A percentile compares a stretch with the other conserved stretches of the same genome.
These are phyloP conservation scores for Panagrolaimus sp. DNA, from an alignment of 1,140 invertebrate genomes.

Conservation along the genomic window DNA sequence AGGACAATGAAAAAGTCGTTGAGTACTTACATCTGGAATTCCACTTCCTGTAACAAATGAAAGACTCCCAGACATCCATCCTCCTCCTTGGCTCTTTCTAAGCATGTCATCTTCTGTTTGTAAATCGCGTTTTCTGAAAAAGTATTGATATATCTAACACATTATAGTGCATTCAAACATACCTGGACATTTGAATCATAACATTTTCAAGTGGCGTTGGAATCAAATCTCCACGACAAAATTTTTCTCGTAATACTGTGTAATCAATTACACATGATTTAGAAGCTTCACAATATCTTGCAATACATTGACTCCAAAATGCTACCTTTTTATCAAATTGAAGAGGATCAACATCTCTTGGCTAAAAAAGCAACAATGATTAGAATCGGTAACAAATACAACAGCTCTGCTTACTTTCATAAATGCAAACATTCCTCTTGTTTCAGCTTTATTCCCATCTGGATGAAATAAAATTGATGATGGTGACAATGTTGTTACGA, in stretches of 20 bases:
- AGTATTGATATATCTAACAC: background rate
- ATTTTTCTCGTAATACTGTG: conserved; percentile 44
- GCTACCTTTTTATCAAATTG: background rate
- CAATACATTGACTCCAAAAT: background rate
- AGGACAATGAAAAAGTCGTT: conserved; percentile 23
- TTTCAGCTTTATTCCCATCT: too few species aligned
- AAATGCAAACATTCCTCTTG: too few species aligned
- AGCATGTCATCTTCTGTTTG: conserved; percentile 28
- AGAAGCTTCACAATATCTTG: background rate
- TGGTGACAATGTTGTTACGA: too few species aligned
- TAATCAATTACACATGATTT: background rate
- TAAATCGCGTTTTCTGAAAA: conserved; percentile 33
- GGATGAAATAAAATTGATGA: too few species aligned
- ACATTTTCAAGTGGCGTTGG: conserved; percentile 39
- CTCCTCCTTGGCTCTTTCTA: conserved; percentile 34
- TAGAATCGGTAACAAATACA: too few species aligned
- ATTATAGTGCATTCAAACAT: conserved; percentile 9
- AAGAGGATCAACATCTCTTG: background rate
- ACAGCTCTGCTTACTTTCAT: too few species aligned
- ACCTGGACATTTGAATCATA: conserved; percentile 45
- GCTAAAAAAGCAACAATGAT: background rate
- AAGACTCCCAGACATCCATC: conserved; percentile 46
- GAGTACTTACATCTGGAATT: conserved; percentile 29
- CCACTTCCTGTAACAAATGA: conserved; percentile 27
- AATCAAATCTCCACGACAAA: conserved; percentile 45